Base-by-base conservation (phyloP, 2,888 invertebrate genomes). In the Capitulum mitella region DNA sequence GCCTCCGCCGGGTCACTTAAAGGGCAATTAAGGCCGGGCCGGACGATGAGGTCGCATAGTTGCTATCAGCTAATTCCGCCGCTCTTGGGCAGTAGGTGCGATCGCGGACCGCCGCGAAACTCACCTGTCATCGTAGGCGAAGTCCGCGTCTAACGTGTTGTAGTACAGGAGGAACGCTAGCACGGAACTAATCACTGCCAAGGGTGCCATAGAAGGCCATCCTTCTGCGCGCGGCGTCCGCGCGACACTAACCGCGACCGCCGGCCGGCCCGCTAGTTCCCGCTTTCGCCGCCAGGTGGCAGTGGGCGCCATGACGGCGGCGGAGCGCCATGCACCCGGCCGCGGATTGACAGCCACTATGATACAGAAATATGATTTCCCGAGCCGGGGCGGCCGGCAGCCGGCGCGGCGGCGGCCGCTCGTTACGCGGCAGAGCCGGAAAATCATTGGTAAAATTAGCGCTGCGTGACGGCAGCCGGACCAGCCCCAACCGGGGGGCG, bases 51-150 rank as follows among this genome's bases (percentile, higher is more conserved):
- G n/a, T n/a, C n/a, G n/a, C n/a, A n/a, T n/a, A n/a, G n/a, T n/a
- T n/a, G n/a, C n/a, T n/a, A n/a, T n/a, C n/a, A n/a, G n/a, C n/a
- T n/a, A n/a, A n/a, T n/a, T n/a, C n/a, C n/a, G n/a, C n/a, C n/a
- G n/a, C n/a, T n/a, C n/a, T n/a, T n/a, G n/a, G n/a, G n/a, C n/a
- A n/a, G n/a, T n/a, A n/a, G n/a, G n/a, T n/a, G n/a, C n/a, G n/a
- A n/a, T n/a, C n/a, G n/a, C n/a, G n/a, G n/a, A n/a, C n/a, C n/a
- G n/a, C n/a, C n/a, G 10, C 6, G 34, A 3, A 22, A 70, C 85
- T 84, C 84, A 87, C 87, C 87, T 87, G 84, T 87, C 87, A 83
- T 87, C 87, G 83, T 87, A 87, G 79, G 87, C 87, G 83, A 87
- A 87, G 80, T 86, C 85, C n/a, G 87, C 87, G 78, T 84, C 83